Conservation (phyloP, 2,888 invertebrate genomes). For the Plusia festucae region DNA sequence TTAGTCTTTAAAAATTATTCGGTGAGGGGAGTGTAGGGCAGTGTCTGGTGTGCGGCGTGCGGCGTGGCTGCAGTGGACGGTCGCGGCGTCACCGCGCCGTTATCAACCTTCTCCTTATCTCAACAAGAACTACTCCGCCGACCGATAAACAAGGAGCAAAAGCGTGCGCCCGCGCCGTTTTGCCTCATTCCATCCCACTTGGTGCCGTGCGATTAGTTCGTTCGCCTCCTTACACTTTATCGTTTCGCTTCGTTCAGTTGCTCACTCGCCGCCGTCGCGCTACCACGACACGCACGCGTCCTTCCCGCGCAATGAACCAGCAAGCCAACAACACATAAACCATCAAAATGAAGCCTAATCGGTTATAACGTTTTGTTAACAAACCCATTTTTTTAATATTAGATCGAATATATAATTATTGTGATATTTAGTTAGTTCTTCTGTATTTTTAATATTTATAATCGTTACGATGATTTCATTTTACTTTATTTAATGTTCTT, state of each 20-base stretch:
- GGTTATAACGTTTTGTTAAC: slow-evolving; percentile 87
- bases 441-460: slow-evolving; percentile 84
- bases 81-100: slow-evolving; percentile 68
- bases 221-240: slow-evolving; percentile 71
- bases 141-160: slow-evolving; percentile 87
- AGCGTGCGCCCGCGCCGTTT: slow-evolving; percentile 87
- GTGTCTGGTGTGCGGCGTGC: slow-evolving; percentile 40
- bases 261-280: slow-evolving; percentile 83
- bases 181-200: slow-evolving; percentile 84
- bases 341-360: slow-evolving; percentile 89
- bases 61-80: slow-evolving; percentile 65
- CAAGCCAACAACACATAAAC: slow-evolving; percentile 88
- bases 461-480: slow-evolving; percentile 84
- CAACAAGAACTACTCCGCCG: slow-evolving; percentile 80
- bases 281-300: slow-evolving; percentile 79
- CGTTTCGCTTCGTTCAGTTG: slow-evolving; percentile 78
- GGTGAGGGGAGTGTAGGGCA: slow-evolving; percentile 53
- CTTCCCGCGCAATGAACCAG: slow-evolving; percentile 85
- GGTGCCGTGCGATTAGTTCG: slow-evolving; percentile 79
- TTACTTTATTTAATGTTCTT: slow-evolving; percentile 81
- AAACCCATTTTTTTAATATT: slow-evolving; percentile 83
- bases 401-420: slow-evolving; percentile 86
- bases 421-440: slow-evolving; percentile 88
- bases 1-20: slow-evolving; percentile 76
- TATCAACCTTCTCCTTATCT: slow-evolving; percentile 85